Percentiles rank a stretch among this genome's conserved stretches.
Conservation (phyloP, 2,113 vertebrate species). For the Tachycineta bicolor region DNA sequence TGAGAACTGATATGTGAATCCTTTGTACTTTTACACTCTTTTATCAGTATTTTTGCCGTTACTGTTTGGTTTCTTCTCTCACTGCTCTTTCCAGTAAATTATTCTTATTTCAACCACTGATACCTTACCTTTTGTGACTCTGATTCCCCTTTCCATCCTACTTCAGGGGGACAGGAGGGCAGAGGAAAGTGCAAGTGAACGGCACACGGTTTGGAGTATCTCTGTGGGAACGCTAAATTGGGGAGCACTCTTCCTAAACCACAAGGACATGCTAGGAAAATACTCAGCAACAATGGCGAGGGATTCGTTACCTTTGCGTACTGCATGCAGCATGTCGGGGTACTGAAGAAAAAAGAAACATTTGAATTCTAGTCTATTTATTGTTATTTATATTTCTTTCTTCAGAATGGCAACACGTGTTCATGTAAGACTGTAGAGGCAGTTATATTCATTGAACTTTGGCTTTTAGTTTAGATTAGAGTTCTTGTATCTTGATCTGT, state of each 20-base stretch:
- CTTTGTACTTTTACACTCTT: fast-evolving
- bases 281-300: not conserved
- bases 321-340: not conserved
- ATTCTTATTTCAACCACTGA: not conserved
- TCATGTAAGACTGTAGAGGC: not conserved
- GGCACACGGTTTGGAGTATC: not conserved
- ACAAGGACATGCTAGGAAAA: not conserved
- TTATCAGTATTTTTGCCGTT: not conserved
- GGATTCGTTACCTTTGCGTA: not conserved
- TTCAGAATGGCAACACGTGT: not conserved
- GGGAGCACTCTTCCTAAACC: not conserved
- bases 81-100: not conserved
- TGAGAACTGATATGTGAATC: fast-evolving
- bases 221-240: not conserved
- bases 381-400: not conserved
- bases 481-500: not conserved
- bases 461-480: not conserved
- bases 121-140: not conserved
- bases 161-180: not conserved
- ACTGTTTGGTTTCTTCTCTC: not conserved
- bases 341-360: not conserved
- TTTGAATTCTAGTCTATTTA: not conserved
- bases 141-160: not conserved
- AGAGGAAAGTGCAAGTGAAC: fast-evolving
- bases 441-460: not conserved